These are phyloP conservation scores for Andrena haemorrhoa DNA, from an alignment of 2,888 invertebrate genomes.

Conservation along the genomic window DNA sequence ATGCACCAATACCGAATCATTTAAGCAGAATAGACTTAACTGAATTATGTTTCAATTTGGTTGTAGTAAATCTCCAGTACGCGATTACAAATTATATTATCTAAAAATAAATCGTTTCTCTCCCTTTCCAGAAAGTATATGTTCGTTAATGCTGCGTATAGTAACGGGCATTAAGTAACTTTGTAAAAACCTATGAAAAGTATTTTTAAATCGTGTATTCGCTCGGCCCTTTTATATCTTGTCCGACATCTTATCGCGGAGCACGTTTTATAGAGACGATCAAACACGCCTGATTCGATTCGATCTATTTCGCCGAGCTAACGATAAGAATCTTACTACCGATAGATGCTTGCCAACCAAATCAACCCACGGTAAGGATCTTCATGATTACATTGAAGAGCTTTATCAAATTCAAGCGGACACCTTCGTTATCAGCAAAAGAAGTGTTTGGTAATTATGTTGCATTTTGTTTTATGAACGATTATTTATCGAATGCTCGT, in stretches of 20 bases:
- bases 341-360: conserved; percentile 40
- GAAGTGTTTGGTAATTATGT: conserved; percentile 57
- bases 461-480: conserved; percentile 7
- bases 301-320: conserved; percentile 75
- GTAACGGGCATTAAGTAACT: neutral
- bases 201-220: conserved; percentile 12
- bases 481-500: neutral
- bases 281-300: conserved; percentile 84
- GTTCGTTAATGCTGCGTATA: neutral
- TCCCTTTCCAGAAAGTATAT: neutral
- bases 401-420: conserved; percentile 43
- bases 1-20: neutral
- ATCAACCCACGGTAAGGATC: conserved; percentile 54
- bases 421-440: conserved; percentile 45
- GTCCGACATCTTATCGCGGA: conserved; percentile 76
- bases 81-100: neutral
- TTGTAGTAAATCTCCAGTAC: neutral
- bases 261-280: conserved; percentile 85
- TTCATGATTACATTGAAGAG: conserved; percentile 57
- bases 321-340: conserved; percentile 33
- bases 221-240: conserved; percentile 71
- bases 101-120: conserved; percentile 7
- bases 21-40: neutral
- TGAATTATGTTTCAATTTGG: neutral
- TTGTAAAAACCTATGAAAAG: neutral